A percentile compares a stretch with the other conserved stretches of the same genome.
phyloP scores from a whole-genome alignment of 1,140 invertebrate species.

The Wasmannia auropunctata region DNA sequence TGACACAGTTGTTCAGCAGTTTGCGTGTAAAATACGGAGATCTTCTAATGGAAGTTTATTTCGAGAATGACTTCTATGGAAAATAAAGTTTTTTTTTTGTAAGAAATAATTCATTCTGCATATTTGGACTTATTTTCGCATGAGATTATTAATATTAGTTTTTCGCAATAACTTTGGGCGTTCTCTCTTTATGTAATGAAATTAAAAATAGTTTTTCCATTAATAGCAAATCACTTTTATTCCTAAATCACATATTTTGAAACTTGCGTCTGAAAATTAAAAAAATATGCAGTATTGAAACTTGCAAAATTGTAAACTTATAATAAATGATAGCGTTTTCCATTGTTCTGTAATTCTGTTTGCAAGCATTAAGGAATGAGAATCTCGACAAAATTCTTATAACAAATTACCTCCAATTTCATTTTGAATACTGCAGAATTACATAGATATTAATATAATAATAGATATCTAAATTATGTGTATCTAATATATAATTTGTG shows the following conservation, averaged over 20 bases:
- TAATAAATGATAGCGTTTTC: not conserved
- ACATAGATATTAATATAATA: not conserved
- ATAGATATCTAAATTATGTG: not conserved
- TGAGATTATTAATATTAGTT: too few relatives aligned
- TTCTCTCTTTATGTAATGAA: too few relatives aligned
- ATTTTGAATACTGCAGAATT: not conserved
- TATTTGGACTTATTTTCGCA: not conserved
- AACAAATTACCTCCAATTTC: not conserved
- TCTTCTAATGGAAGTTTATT: too few relatives aligned
- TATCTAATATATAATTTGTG: not conserved
- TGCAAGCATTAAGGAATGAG: not conserved
- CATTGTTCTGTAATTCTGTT: not conserved
- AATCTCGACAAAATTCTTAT: not conserved
- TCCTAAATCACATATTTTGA: not conserved
- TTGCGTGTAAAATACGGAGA: not conserved
- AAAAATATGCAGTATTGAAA: not conserved
- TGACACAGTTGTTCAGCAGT: not conserved
- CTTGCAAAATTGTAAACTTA: not conserved
- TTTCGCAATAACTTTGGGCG: too few relatives aligned
- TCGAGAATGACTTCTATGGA: too few relatives aligned
- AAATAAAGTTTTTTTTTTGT: not conserved
- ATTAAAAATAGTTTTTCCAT: not conserved
- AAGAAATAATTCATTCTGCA: not conserved
- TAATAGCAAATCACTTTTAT: not conserved
- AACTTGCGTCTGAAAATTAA: too few relatives aligned